Evolutionary conservation across 1,140 invertebrate species (phyloP), one percentile per base, ranked within the genome.

Genomic region (Bombus confusus): DNA sequence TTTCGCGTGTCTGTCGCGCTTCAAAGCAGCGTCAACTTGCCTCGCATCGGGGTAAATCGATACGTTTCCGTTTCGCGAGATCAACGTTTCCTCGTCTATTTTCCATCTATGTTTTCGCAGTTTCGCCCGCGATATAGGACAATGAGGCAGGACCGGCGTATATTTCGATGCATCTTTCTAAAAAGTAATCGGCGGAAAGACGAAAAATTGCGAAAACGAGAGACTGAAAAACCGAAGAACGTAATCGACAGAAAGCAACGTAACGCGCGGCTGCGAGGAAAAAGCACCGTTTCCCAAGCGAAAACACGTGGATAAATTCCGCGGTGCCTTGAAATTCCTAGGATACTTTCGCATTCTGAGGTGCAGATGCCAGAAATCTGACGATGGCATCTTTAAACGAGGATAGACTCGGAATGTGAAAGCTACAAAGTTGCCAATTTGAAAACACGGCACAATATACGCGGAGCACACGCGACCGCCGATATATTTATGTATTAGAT

Each of bases 121-220:
- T 52, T 22, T 52, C 18, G 47, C 6, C 22, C 6, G 0, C 47
- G 47, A 2, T 52, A 52, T 2, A 22, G 18, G 1, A 8, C 47
- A 52, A 52, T 18, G 1, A 52, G 47, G 18, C 22, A 8, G 47
- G 18, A 6, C 18, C 47, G 47, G 6, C 15, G 5, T 52, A 52
- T 8, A 18, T 47, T 5, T 47, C 43, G 1, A 18, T 18, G 15
- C 15, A 5, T 47, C 5, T 18, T 5, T 18, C 43, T 3, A 18
- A 5, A 18, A 5, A 18, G 15, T 18, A 18, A 18, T 18, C 0
- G 47, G 15, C 0, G 15, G 0, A 6, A 47, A 0, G 13, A n/a
- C n/a, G n/a, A 18, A 18, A 47, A 47, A 47, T 47, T 15, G 18
- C 0, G 2, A 22, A 52, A 52, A 52, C 0, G 1, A 22, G 47